Evolutionary conservation across 2,888 invertebrate genomes (phyloP).

Genomic region (Caenorhabditis uteleia): DNA sequence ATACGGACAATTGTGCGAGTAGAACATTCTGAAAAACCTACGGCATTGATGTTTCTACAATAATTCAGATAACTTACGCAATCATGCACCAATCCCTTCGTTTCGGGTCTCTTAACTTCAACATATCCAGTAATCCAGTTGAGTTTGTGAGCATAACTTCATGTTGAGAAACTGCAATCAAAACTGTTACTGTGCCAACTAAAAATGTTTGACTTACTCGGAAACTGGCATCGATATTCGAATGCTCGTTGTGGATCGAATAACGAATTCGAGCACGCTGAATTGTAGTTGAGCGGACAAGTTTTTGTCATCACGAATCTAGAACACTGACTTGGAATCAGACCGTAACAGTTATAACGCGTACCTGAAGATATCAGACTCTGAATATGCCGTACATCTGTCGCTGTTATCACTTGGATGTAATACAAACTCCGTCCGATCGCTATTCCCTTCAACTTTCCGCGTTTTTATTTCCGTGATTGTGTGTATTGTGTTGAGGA

Average conservation of each 20-base stretch:
- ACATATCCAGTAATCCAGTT: constrained; percentile 16
- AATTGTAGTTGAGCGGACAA: constrained; percentile 16
- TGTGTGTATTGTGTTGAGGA: no score
- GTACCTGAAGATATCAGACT: no score
- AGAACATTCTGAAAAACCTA: constrained; percentile 76
- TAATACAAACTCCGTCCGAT: no score
- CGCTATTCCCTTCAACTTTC: no score
- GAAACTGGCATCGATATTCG: constrained; percentile 18
- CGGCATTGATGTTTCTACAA: neutral
- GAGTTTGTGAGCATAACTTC: no score
- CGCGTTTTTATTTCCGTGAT: no score
- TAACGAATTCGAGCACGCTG: constrained; percentile 19
- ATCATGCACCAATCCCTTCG: constrained; percentile 35
- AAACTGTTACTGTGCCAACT: constrained; percentile 10
- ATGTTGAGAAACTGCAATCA: no score
- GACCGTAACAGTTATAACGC: no score
- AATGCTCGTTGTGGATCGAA: constrained; percentile 18
- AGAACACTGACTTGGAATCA: no score
- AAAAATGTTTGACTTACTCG: constrained; percentile 9
- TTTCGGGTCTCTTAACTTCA: constrained; percentile 18
- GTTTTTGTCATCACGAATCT: constrained; percentile 5
- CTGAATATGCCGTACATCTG: no score
- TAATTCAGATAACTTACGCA: constrained; percentile 13
- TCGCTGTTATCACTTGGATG: no score
- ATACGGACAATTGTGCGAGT: constrained; percentile 86